These are phyloP conservation scores for Coilia nasus DNA, from an alignment of 2,797 vertebrate species.

Conservation along the genomic window DNA sequence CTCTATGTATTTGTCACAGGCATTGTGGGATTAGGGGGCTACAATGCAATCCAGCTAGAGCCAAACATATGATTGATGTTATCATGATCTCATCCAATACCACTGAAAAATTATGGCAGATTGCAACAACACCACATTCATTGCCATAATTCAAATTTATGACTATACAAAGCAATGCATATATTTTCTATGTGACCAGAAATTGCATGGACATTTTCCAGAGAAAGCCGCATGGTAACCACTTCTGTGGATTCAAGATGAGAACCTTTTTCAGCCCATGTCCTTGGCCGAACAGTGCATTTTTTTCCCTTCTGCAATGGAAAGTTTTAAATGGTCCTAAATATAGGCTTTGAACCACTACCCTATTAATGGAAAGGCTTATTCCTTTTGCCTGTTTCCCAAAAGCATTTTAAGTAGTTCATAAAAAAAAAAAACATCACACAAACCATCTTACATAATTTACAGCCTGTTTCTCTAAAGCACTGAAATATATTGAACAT, in stretches of 20 bases:
- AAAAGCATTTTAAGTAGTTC: neutral
- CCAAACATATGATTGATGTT: constrained; percentile 19
- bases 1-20: neutral
- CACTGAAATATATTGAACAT: neutral
- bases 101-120: neutral
- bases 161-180: neutral
- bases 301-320: constrained; percentile 39
- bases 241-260: constrained; percentile 45
- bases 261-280: constrained; percentile 46
- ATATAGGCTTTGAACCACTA: constrained; percentile 37
- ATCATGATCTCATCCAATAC: constrained; percentile 12
- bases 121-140: constrained; percentile 24
- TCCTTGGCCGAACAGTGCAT: constrained; percentile 40
- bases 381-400: constrained; percentile 36
- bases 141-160: constrained; percentile 18
- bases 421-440: neutral
- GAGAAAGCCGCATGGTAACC: constrained; percentile 10
- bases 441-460: neutral
- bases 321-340: constrained; percentile 54
- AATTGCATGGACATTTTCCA: constrained; percentile 21
- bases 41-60: neutral
- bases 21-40: neutral
- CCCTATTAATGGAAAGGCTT: constrained; percentile 50
- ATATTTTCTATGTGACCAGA: constrained; percentile 12
- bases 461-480: neutral